These are phyloP conservation scores for Protobothrops flavoviridis DNA, from an alignment of 2,113 vertebrate species.

Conservation along the genomic window DNA sequence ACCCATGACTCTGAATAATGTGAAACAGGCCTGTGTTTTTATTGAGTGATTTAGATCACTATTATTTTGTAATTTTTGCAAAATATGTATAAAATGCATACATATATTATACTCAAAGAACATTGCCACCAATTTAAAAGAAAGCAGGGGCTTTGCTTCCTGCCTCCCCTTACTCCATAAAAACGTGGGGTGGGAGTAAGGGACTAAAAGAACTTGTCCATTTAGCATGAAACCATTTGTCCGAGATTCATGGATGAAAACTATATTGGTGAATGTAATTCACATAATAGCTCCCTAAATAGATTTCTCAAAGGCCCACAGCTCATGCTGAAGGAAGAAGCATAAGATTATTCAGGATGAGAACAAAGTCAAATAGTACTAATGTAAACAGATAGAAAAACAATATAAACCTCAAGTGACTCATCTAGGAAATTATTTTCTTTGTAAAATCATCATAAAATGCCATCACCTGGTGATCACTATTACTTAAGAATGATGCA, in stretches of 20 bases:
- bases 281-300: not conserved
- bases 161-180: not conserved
- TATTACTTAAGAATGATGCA: not conserved
- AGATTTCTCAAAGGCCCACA: not conserved
- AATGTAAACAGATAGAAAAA: not conserved
- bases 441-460: not conserved
- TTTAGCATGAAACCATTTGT: not conserved
- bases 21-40: not conserved
- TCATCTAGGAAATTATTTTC: not conserved
- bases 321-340: not conserved
- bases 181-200: not conserved
- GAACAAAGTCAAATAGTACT: not conserved
- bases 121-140: not conserved
- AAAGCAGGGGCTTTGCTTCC: too few relatives aligned
- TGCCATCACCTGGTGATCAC: not conserved
- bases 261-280: not conserved
- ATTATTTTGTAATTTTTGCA: not conserved
- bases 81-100: not conserved
- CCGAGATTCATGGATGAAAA: not conserved
- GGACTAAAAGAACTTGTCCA: not conserved
- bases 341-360: not conserved
- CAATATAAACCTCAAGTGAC: constrained; percentile 1
- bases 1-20: not conserved
- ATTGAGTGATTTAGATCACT: not conserved
- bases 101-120: not conserved